These are phyloP conservation scores for Brachionus angularis DNA, from an alignment of 1,140 invertebrate genomes.

Conservation along the genomic window DNA sequence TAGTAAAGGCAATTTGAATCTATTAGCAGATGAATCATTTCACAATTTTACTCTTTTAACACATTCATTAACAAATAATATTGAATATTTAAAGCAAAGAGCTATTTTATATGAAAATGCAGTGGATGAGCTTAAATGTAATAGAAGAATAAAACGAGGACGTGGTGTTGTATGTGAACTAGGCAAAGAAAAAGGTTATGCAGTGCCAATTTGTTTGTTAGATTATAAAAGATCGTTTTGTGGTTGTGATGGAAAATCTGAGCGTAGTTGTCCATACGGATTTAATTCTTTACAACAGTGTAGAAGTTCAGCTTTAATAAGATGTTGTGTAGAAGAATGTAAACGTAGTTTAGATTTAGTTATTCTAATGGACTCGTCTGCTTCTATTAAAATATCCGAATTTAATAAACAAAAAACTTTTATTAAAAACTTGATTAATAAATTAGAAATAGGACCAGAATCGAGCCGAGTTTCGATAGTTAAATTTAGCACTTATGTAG, in stretches of 20 bases:
- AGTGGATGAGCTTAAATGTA: background rate
- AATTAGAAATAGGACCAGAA: slow-evolving; percentile 4
- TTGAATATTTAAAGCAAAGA: slow-evolving; percentile 12
- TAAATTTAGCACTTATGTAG: background rate
- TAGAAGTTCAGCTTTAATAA: background rate
- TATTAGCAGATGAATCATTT: slow-evolving; percentile 24
- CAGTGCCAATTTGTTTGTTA: slow-evolving; percentile 10
- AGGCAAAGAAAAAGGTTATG: background rate
- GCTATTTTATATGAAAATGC: background rate
- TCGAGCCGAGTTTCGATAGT: slow-evolving; percentile 4
- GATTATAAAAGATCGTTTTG: slow-evolving; percentile 9
- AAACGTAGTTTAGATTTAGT: background rate
- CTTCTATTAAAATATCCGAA: background rate
- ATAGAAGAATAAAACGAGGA: slow-evolving; percentile 6
- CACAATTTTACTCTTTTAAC: slow-evolving; percentile 17
- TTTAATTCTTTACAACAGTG: background rate
- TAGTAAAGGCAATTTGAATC: background rate
- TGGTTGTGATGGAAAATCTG: slow-evolving; percentile 19
- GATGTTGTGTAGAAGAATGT: slow-evolving; percentile 24
- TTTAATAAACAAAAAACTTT: slow-evolving; percentile 22
- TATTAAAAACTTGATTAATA: background rate
- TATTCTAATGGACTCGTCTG: slow-evolving; percentile 19
- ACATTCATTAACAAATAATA: slow-evolving; percentile 4
- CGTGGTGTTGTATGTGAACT: slow-evolving; percentile 8
- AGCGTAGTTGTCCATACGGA: background rate